Evolutionary conservation across 2,888 invertebrate genomes (phyloP).

Genomic region (Lasioglossum zephyrum): DNA sequence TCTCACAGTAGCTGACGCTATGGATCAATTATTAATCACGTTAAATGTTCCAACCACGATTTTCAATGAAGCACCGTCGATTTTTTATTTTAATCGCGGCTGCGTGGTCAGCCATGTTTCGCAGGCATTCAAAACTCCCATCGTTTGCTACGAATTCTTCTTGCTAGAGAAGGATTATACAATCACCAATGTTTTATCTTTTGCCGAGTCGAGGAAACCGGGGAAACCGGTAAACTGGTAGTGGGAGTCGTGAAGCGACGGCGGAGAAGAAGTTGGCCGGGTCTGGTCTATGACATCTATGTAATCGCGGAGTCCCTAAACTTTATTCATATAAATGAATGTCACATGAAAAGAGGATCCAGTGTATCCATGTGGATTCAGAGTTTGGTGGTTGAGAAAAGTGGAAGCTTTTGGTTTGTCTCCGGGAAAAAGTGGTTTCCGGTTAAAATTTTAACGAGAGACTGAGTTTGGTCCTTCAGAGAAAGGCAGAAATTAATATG

Average conservation of each 20-base stretch:
- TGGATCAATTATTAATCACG: neutral
- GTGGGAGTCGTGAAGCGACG: too few species aligned
- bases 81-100: neutral
- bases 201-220: neutral
- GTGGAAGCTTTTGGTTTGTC: neutral
- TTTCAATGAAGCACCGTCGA: neutral
- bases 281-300: too few species aligned
- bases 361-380: neutral
- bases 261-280: too few species aligned
- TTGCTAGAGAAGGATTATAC: neutral
- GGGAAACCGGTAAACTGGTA: too few species aligned
- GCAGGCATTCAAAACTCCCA: neutral
- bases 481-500: conserved; percentile 13
- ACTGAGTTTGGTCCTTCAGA: neutral
- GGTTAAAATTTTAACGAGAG: neutral
- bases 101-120: neutral
- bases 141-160: neutral
- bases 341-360: neutral
- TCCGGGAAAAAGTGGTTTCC: neutral
- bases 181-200: neutral
- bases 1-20: neutral
- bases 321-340: neutral
- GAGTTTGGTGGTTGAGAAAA: neutral
- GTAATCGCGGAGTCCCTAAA: neutral
- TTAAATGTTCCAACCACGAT: neutral